A percentile compares a stretch with the other conserved stretches of the same genome.
Conservation (phyloP, 2,113 vertebrate species). For the Forbesichthys papilliferus region DNA sequence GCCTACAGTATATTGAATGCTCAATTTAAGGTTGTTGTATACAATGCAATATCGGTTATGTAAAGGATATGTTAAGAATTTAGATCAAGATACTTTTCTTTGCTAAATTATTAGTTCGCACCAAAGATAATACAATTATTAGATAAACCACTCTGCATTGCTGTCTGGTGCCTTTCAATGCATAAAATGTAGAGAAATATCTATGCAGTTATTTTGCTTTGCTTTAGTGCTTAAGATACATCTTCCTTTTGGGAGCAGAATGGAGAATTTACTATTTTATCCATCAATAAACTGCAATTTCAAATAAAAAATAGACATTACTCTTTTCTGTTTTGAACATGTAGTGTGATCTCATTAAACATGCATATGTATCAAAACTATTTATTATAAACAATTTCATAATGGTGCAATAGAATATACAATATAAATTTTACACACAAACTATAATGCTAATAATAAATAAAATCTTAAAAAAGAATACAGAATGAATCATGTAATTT, state of each 20-base stretch:
- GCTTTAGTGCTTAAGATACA: constrained; percentile 41
- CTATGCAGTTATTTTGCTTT: constrained; percentile 65
- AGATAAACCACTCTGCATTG: constrained; percentile 22
- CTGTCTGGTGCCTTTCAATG: constrained; percentile 41
- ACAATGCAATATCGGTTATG: constrained; percentile 16
- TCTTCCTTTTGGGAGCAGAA: constrained; percentile 42
- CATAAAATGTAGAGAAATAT: constrained; percentile 38
- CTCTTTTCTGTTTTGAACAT: not conserved
- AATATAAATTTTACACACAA: too few relatives aligned
- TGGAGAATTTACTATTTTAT: constrained; percentile 54
- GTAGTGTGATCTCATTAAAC: not conserved
- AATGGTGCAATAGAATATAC: too few relatives aligned
- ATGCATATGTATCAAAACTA: not conserved
- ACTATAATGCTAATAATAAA: too few relatives aligned
- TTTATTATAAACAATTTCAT: not conserved
- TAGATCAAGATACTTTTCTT: constrained; percentile 36
- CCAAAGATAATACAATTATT: constrained; percentile 43
- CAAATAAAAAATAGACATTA: constrained; percentile 52
- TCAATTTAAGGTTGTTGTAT: constrained; percentile 27
- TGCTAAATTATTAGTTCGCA: constrained; percentile 43
- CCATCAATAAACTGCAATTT: constrained; percentile 59
- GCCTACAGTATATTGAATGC: constrained; percentile 32
- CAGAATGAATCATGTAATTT: too few relatives aligned
- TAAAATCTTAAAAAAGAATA: too few relatives aligned
- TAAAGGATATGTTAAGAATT: constrained; percentile 26